Evolutionary conservation across 1,140 invertebrate genomes (phyloP), one percentile per base, ranked within the genome.

Genomic region (Eurosta solidaginis): DNA sequence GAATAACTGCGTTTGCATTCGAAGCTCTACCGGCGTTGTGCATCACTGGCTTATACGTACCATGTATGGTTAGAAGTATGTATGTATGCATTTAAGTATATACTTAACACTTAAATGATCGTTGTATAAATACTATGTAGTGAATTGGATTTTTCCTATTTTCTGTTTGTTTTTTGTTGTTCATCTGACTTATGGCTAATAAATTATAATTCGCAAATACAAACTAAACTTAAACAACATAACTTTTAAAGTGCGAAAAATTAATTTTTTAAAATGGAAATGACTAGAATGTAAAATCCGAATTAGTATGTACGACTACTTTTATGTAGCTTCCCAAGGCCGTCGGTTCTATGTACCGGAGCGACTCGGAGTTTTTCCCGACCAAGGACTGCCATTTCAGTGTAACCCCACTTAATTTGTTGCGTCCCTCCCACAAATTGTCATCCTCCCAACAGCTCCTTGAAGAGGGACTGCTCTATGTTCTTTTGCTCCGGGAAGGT

Each of bases 211-310:
- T 68, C 59, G 33, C 59, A 4, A 68, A 5, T 68, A 20, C 20
- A 40, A 6, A 33, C n/a, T 68, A 40, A 68, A 68, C 59, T 29
- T 36, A 68, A 68, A 68, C 40, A 68, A 68, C 33, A 68, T 68
- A 68, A 68, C 59, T 40, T 42, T 68, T 40, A 42, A 40, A 68
- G 59, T 68, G 59, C 36, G 59, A 68, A 68, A 68, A 68, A 68
- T 68, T 68, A 10, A n/a, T 68, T 29, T 68, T 40, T 68, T 42
- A 68, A 68, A 68, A 68, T 68, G 59, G 17, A 68, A 68, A 68
- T 68, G 59, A 68, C 33, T 68, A 68, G 59, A 68, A 68, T 68
- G 59, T 33, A 20, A 9, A 68, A 68, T 33, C 59, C 59, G 12
- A 40, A 68, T 68, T 40, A n/a, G 52, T 54, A 29, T 59, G 27